A percentile compares a stretch with the other conserved stretches of the same genome.
phyloP scores from a whole-genome alignment of 2,888 invertebrate species.

The Drosophila prostipennis region DNA sequence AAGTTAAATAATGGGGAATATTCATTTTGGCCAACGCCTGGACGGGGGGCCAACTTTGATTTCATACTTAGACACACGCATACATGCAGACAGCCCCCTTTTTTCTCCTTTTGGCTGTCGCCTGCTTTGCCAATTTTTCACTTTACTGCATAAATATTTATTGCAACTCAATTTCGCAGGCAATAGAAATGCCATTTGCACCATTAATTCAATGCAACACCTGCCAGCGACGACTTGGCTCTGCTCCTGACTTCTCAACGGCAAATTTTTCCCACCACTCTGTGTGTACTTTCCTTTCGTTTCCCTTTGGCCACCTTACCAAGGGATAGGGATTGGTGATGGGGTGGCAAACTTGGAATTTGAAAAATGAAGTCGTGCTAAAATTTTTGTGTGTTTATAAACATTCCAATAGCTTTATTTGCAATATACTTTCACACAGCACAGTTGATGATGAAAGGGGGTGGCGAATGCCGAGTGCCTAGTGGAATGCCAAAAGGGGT shows the following conservation, averaged over 20 bases:
- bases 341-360: conserved; percentile 50
- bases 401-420: conserved; percentile 65
- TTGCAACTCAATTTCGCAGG: conserved; percentile 79
- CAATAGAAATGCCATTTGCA: conserved; percentile 80
- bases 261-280: conserved; percentile 2
- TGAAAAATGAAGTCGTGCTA: conserved; percentile 73
- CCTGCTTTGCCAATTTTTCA: conserved; percentile 75
- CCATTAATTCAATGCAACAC: conserved; percentile 79
- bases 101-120: conserved; percentile 47
- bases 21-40: conserved; percentile 69
- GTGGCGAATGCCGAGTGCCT: conserved; percentile 16
- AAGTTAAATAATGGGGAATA: conserved; percentile 71
- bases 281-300: background rate
- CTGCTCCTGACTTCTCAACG: conserved; percentile 54
- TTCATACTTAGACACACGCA: conserved; percentile 50
- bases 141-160: conserved; percentile 78
- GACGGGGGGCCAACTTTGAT: conserved; percentile 52
- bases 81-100: background rate
- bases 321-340: background rate
- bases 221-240: conserved; percentile 76
- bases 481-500: conserved; percentile 35
- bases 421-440: conserved; percentile 33
- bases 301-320: background rate
- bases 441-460: conserved; percentile 24
- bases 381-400: conserved; percentile 74